Percentiles rank a stretch among this genome's conserved stretches.
These are phyloP conservation scores for Salvator merianae DNA, from an alignment of 2,113 vertebrate species.

Conservation along the genomic window DNA sequence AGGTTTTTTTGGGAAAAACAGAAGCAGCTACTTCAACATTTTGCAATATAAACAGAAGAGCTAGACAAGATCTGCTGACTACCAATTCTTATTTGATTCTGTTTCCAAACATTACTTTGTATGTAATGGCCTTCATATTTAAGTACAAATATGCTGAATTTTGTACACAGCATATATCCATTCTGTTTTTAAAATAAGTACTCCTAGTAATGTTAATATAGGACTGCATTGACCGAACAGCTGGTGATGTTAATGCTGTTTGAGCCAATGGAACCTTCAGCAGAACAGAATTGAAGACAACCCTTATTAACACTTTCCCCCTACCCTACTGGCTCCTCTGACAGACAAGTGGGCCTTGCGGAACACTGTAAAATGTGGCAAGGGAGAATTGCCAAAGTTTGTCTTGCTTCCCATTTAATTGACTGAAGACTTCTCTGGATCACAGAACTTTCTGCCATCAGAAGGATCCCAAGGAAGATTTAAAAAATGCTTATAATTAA, in stretches of 20 bases:
- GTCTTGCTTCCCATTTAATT: background rate
- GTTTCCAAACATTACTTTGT: background rate
- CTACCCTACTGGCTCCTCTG: background rate
- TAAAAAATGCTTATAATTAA: background rate
- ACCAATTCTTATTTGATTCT: background rate
- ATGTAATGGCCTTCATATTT: background rate
- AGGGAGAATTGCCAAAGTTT: background rate
- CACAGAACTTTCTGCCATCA: background rate
- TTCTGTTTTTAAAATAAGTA: slow-evolving; percentile 6
- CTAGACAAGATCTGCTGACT: background rate
- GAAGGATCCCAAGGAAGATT: background rate
- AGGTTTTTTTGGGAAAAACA: background rate
- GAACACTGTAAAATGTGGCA: background rate
- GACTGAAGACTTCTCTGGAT: too few species aligned
- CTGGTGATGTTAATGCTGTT: background rate
- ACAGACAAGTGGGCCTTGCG: background rate
- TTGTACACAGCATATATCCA: background rate
- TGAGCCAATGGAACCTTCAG: background rate
- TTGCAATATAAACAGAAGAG: background rate
- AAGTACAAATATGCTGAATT: background rate
- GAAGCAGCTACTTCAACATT: slow-evolving; percentile 22
- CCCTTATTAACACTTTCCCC: background rate
- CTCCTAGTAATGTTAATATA: background rate
- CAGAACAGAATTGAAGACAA: background rate
- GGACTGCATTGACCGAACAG: too few species aligned